Conservation (phyloP, 2,888 invertebrate species). For the Andrena camellia region DNA sequence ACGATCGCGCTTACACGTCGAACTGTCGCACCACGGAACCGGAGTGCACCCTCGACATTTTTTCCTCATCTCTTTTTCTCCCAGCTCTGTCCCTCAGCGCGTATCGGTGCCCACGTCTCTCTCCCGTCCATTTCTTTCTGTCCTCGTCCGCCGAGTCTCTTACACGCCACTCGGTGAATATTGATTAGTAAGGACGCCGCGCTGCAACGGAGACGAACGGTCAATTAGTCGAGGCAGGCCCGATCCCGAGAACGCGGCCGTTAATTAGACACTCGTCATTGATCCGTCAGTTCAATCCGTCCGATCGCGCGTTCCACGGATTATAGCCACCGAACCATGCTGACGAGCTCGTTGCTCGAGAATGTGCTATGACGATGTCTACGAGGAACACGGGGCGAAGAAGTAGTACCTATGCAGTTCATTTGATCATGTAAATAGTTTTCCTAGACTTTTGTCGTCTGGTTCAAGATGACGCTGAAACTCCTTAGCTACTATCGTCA, state of each 20-base stretch:
- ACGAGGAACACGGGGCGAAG: slow-evolving; percentile 13
- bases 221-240: slow-evolving; percentile 70
- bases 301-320: slow-evolving; percentile 60
- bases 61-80: slow-evolving; percentile 44
- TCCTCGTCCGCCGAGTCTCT: slow-evolving; percentile 62
- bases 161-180: slow-evolving; percentile 71
- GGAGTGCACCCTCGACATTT: slow-evolving; percentile 74
- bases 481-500: too few relatives aligned
- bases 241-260: slow-evolving; percentile 56
- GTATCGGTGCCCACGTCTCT: slow-evolving; percentile 9
- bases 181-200: slow-evolving; percentile 76
- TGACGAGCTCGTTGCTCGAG: slow-evolving; percentile 13
- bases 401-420: slow-evolving; percentile 40
- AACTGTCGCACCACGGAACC: slow-evolving; percentile 40
- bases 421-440: slow-evolving; percentile 20
- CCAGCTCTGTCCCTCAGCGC: background rate
- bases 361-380: background rate
- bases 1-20: slow-evolving; percentile 40
- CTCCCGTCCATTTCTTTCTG: slow-evolving; percentile 45
- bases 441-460: too few relatives aligned
- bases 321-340: slow-evolving; percentile 42
- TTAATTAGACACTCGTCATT: slow-evolving; percentile 72
- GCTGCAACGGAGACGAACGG: slow-evolving; percentile 70
- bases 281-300: slow-evolving; percentile 67
- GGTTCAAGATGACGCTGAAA: too few relatives aligned